Conservation (phyloP, 2,888 invertebrate species). For the Schizaphis graminum region DNA sequence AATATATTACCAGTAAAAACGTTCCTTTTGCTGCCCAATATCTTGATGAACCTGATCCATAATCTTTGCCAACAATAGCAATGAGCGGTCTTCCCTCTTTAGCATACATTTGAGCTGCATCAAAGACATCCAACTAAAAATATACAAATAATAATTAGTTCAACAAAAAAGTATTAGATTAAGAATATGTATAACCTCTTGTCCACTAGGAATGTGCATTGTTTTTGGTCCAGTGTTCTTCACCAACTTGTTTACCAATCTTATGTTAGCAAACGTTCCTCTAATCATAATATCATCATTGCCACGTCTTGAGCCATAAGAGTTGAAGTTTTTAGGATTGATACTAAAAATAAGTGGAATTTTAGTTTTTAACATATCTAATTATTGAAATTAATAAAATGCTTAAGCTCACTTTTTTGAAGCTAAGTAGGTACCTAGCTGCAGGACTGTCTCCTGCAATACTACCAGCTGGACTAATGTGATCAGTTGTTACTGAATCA, state of each 20-base stretch:
- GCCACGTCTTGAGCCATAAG: slow-evolving; percentile 96
- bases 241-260: no score
- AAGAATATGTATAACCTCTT: no score
- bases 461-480: slow-evolving; percentile 98
- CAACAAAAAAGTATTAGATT: no score
- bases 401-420: slow-evolving; percentile 76
- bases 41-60: slow-evolving; percentile 95
- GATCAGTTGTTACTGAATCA: slow-evolving; percentile 98
- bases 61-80: no score
- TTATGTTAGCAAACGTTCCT: no score
- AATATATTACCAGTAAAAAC: slow-evolving; percentile 81
- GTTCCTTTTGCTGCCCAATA: slow-evolving; percentile 99
- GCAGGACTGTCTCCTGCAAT: slow-evolving; percentile 96
- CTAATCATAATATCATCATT: slow-evolving; percentile 99
- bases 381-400: neutral
- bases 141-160: no score
- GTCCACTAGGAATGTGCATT: no score
- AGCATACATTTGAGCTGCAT: no score
- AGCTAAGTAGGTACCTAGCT: slow-evolving; percentile 84
- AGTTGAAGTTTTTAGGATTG: slow-evolving; percentile 96
- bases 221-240: no score
- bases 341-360: slow-evolving; percentile 74
- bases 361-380: neutral
- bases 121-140: no score
- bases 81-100: no score